Conservation (phyloP, 2,113 vertebrate species). For the Seriola aureovittata region DNA sequence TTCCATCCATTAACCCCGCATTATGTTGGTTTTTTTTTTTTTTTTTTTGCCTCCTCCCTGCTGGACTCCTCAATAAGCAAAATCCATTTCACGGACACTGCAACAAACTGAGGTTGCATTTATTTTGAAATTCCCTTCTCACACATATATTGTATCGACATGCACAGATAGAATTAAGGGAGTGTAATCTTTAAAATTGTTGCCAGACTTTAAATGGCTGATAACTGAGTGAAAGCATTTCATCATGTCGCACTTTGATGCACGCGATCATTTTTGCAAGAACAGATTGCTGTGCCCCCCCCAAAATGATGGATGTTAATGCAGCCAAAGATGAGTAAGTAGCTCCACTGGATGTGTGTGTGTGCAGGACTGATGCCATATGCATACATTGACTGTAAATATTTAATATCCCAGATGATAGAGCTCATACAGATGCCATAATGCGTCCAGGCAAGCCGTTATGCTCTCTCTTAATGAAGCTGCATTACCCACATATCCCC, state of each 20-base stretch:
- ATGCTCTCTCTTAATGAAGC: constrained; percentile 74
- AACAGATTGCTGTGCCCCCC: constrained; percentile 4
- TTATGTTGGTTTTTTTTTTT: constrained; percentile 45
- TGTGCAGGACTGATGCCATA: constrained; percentile 37
- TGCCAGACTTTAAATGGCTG: constrained; percentile 2
- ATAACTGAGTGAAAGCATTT: background rate
- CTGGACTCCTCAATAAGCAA: constrained; percentile 39
- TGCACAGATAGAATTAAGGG: background rate
- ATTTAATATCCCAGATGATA: constrained; percentile 67
- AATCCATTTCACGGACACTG: constrained; percentile 28
- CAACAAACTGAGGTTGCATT: background rate
- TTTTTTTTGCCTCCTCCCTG: constrained; percentile 44
- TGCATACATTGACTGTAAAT: constrained; percentile 68
- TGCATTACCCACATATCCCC: constrained; percentile 66
- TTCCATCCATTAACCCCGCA: constrained; percentile 70
- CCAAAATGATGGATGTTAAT: constrained; percentile 24
- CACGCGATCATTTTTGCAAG: constrained; percentile 5
- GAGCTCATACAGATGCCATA: constrained; percentile 60
- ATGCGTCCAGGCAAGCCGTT: constrained; percentile 53
- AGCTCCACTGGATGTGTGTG: background rate
- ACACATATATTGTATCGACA: background rate
- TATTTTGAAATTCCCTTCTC: constrained; percentile 2
- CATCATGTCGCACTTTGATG: background rate
- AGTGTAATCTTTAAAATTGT: constrained; percentile 2
- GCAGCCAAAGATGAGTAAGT: constrained; percentile 42